A percentile compares a stretch with the other conserved stretches of the same genome.
Conservation (phyloP, 2,113 vertebrate species). For the Atlantisia rogersi region DNA sequence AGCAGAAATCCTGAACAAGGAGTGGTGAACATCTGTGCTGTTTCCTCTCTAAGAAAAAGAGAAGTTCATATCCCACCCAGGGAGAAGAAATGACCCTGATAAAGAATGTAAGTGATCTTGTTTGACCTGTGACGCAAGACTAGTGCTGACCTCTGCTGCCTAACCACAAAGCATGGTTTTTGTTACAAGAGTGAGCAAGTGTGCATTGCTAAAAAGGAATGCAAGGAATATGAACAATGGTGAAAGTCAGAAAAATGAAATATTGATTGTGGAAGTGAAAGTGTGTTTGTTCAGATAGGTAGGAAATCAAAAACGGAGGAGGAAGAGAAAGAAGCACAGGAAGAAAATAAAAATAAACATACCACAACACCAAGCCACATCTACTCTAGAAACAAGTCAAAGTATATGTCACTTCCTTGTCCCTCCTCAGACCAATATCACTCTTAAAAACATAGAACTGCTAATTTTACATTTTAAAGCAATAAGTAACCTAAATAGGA, state of each 20-base stretch:
- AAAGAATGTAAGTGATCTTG: conserved; percentile 79
- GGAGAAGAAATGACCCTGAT: conserved; percentile 79
- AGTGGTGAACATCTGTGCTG: conserved; percentile 77
- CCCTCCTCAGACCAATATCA: background rate
- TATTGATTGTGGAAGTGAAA: conserved; percentile 51
- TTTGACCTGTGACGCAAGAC: conserved; percentile 71
- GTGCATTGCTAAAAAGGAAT: conserved; percentile 60
- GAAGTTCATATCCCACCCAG: conserved; percentile 80
- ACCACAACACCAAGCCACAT: background rate
- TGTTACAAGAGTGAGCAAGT: conserved; percentile 68
- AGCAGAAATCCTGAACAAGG: conserved; percentile 33
- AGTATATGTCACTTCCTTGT: background rate
- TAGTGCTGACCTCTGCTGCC: conserved; percentile 57
- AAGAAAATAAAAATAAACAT: conserved; percentile 40
- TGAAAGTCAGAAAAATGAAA: conserved; percentile 57
- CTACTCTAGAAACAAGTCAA: background rate
- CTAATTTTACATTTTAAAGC: background rate
- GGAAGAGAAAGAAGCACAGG: conserved; percentile 3
- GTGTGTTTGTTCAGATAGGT: conserved; percentile 38
- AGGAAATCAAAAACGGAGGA: background rate
- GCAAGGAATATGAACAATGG: conserved; percentile 46
- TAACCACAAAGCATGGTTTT: conserved; percentile 69
- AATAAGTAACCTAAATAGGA: background rate
- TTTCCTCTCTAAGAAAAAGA: conserved; percentile 68
- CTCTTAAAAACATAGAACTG: background rate